Evolutionary conservation across 2,113 vertebrate species (phyloP), one percentile per base, ranked within the genome.

Genomic region (Apistogramma diplotaenia): DNA sequence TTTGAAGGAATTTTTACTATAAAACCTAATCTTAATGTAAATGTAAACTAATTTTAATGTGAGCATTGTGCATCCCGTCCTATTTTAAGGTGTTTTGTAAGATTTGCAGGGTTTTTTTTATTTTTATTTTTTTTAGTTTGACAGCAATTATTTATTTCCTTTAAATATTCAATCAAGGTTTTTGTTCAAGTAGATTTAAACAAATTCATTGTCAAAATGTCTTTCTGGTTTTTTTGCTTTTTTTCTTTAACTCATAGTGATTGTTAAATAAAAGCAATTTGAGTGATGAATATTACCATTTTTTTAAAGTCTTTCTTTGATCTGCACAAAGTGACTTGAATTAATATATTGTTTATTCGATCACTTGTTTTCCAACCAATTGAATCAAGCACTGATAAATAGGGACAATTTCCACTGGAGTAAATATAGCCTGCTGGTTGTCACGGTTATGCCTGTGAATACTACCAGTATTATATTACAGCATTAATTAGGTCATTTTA

Each of bases 401-500:
- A 72, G 5, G 2, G 13, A 15, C 27, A 51, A n/a, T 75, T 21
- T n/a, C 19, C 35, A 65, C 13, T 62, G 8, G 13, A n/a, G 16
- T 18, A 29, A 29, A 71, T 79, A 76, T 37, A 51, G 18, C 40
- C 74, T 25, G 25, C 40, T 51, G 1, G 25, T 49, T 70, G 65
- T 54, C 62, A 31, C 27, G 72, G 18, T 3, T 23, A 71, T 15
- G 65, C 73, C 27, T 55, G 15, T 56, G 18, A 59, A 31, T 62
- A 23, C 16, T 61, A 16, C 10, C 10, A 82, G 7, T 19, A 37
- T 59, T 18, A 43, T 35, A 59, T 33, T 18, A 13, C 56, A 80
- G 15, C 23, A 83, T 82, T 40, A 79, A 78, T 72, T n/a, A 23
- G 75, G 33, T 75, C 11, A 85, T 79, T 79, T 82, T 31, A 71